Base-by-base conservation (phyloP, 2,113 vertebrate genomes). In the Hippoglossus stenolepis region DNA sequence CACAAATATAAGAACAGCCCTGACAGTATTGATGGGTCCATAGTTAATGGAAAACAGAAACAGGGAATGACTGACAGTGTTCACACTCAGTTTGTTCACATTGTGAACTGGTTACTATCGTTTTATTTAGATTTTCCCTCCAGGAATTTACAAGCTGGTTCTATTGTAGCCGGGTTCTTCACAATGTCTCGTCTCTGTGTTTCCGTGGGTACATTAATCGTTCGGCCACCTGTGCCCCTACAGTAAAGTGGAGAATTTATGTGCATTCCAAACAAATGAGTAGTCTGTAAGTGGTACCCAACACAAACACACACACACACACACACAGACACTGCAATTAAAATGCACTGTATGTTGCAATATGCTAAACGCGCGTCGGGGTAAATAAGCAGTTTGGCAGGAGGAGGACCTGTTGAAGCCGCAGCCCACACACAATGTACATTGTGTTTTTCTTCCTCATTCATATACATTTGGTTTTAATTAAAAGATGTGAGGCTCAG, bases 201-300 rank as follows among this genome's bases (percentile, higher is more conserved):
- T 86, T 92, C 88, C 47, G 85, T 91, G 86, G 81, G 71, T 80
- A 35, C 69, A 85, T 93, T 90, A 91, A 93, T 90, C 80, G 56
- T 77, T 89, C 21, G 84, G 71, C 92, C 90, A 93, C 91, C 92
- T 93, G 92, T 85, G 87, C 51, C 77, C 38, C 72, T 85, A 86
- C 80, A 91, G 86, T 87, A 81, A 90, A 91, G 84, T 70, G 5
- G 65, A 84, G 90, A 91, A 92, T 94, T 95, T 90, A 90, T 83
- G 86, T 89, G 86, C 86, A 93, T 95, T 94, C 92, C 91, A 92
- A 84, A 88, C 79, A 92, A 90, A 91, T 89, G 90, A 91, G 64
- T 73, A 65, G 80, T 72, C 68, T 60, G 61, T 81, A 78, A 79
- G 56, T 69, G 45, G 63, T 75, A 72, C 74, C 67, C 38, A 62